Percentiles rank a stretch among this genome's conserved stretches.
Evolutionary conservation across 1,140 invertebrate genomes (phyloP).

Genomic region (Musca domestica): DNA sequence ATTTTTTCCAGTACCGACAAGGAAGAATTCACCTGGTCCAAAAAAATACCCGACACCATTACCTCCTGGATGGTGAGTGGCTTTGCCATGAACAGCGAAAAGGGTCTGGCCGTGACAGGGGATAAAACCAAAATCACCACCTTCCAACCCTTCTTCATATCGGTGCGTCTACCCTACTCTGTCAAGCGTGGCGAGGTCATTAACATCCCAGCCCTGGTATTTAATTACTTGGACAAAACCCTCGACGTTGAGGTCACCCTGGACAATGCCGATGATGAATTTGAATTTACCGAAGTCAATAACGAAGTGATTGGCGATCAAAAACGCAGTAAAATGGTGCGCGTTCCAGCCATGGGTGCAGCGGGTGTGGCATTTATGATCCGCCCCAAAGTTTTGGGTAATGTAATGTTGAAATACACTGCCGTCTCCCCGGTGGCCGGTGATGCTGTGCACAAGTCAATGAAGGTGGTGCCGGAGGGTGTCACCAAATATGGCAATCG

Average conservation of each 20-base stretch:
- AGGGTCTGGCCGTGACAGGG: constrained; percentile 80
- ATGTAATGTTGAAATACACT: constrained; percentile 71
- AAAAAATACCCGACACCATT: constrained; percentile 78
- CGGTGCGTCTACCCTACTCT: constrained; percentile 76
- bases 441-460: constrained; percentile 69
- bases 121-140: constrained; percentile 74
- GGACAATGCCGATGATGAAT: constrained; percentile 75
- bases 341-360: constrained; percentile 67
- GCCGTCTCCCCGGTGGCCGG: constrained; percentile 69
- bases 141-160: constrained; percentile 86
- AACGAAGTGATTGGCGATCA: constrained; percentile 57
- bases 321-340: constrained; percentile 63
- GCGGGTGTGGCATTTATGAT: constrained; percentile 76
- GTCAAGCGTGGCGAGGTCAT: constrained; percentile 69
- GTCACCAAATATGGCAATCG: constrained; percentile 75
- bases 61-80: constrained; percentile 91
- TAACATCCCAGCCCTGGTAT: constrained; percentile 46
- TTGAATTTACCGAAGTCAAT: constrained; percentile 69
- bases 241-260: constrained; percentile 78
- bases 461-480: constrained; percentile 78
- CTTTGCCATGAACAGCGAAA: constrained; percentile 81
- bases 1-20: constrained; percentile 26
- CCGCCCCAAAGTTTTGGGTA: constrained; percentile 70
- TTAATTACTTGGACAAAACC: constrained; percentile 61
- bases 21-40: constrained; percentile 51